A percentile compares a stretch with the other conserved stretches of the same genome.
phyloP scores from a whole-genome alignment of 2,113 vertebrate genomes.

The Mesoclemmys tuberculata region DNA sequence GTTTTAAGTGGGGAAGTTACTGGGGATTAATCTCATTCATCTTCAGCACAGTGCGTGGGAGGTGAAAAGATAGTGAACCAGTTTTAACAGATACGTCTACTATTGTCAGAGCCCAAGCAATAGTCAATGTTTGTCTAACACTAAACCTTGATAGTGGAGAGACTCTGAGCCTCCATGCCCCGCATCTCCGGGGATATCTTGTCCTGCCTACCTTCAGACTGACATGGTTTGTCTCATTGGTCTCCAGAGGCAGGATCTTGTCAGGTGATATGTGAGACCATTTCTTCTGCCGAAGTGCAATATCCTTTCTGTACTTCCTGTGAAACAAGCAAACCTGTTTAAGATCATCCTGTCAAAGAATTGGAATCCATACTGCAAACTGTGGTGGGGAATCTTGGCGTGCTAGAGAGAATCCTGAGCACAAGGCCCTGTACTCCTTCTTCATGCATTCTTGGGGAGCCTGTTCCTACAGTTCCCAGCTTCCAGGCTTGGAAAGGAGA shows the following conservation, averaged over 20 bases:
- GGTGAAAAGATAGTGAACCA: background rate
- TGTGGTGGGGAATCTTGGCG: background rate
- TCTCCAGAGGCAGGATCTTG: conserved; percentile 88
- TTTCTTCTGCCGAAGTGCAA: conserved; percentile 85
- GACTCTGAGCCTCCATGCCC: background rate
- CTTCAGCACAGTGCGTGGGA: background rate
- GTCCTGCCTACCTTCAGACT: conserved; percentile 87
- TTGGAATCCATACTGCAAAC: background rate
- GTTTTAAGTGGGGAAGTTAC: background rate
- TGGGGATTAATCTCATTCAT: background rate
- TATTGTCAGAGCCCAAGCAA: background rate
- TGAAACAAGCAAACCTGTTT: conserved; percentile 5
- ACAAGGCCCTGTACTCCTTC: background rate
- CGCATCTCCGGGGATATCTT: background rate
- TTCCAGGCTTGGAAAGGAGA: background rate
- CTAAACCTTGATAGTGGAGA: background rate
- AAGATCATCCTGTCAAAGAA: conserved; percentile 16
- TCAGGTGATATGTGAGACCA: conserved; percentile 93
- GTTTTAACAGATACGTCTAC: background rate
- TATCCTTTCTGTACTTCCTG: conserved; percentile 91
- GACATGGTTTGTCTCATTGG: conserved; percentile 84
- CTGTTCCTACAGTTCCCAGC: background rate
- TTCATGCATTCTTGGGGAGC: background rate
- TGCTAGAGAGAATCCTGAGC: background rate
- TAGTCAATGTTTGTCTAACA: background rate